Conservation (phyloP, 2,797 vertebrate species). For the Schizopygopsis malacanthus region DNA sequence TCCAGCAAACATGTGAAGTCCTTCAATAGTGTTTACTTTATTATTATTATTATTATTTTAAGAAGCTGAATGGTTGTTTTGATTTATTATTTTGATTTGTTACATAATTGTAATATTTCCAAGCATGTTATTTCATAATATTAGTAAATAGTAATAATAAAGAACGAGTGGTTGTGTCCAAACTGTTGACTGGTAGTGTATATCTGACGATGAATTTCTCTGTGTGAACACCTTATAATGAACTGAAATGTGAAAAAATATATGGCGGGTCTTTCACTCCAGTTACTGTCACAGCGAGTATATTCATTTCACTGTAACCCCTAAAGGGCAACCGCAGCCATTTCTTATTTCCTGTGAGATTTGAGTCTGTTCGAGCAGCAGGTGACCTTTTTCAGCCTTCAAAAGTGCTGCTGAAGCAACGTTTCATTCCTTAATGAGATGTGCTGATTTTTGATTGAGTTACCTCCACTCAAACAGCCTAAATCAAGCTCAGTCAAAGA, state of each 20-base stretch:
- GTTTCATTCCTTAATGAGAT: conserved; percentile 37
- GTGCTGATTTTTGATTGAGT: conserved; percentile 43
- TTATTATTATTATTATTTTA: too few species aligned
- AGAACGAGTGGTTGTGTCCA: background rate
- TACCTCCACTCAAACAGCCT: background rate
- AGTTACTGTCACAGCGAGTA: conserved; percentile 26
- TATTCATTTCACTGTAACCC: conserved; percentile 28
- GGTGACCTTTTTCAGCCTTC: conserved; percentile 39
- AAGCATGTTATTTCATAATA: too few species aligned
- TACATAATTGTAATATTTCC: too few species aligned
- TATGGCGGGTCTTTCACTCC: background rate
- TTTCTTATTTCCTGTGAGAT: conserved; percentile 30
- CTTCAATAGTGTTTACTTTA: too few species aligned
- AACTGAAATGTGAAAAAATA: background rate
- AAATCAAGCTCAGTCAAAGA: background rate
- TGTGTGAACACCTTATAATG: background rate
- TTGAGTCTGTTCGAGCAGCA: conserved; percentile 39
- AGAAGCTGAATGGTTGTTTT: too few species aligned
- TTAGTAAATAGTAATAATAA: too few species aligned
- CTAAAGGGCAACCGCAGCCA: conserved; percentile 24
- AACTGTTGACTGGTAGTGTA: background rate
- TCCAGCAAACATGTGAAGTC: too few species aligned
- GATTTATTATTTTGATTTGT: too few species aligned
- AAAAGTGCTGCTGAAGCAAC: conserved; percentile 31
- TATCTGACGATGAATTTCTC: background rate